phyloP scores from a whole-genome alignment of 2,888 invertebrate genomes.

The Cecidostiba fungosa region DNA sequence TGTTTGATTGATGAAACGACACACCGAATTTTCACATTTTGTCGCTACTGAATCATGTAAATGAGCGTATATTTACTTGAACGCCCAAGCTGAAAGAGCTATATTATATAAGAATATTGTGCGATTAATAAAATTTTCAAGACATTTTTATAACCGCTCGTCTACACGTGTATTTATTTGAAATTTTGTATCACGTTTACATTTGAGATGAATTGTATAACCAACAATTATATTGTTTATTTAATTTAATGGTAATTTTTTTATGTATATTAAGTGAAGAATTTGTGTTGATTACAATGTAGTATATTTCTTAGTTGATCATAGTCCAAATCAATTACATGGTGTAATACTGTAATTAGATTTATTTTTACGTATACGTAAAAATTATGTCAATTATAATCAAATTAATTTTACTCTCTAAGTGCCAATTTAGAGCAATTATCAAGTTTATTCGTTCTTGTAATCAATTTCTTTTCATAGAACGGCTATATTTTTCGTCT shows the following conservation, averaged over 20 bases:
- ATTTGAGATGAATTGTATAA: conserved; percentile 47
- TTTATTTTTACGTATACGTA: conserved; percentile 25
- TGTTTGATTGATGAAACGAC: conserved; percentile 52
- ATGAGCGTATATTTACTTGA: conserved; percentile 55
- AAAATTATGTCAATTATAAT: conserved; percentile 58
- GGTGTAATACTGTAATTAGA: conserved; percentile 31
- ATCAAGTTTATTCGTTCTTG: conserved; percentile 40
- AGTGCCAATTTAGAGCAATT: conserved; percentile 61
- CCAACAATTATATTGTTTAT: conserved; percentile 53
- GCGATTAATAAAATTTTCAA: conserved; percentile 69
- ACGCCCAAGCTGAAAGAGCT: conserved; percentile 61
- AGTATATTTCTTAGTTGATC: conserved; percentile 41
- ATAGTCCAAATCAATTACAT: conserved; percentile 32
- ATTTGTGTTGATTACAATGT: conserved; percentile 41
- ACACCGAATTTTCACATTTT: conserved; percentile 60
- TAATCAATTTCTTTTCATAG: conserved; percentile 50
- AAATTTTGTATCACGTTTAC: conserved; percentile 47
- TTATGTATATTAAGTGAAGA: conserved; percentile 41
- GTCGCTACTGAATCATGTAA: conserved; percentile 53
- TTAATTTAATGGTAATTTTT: conserved; percentile 47
- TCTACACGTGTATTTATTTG: conserved; percentile 59
- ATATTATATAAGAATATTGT: conserved; percentile 63
- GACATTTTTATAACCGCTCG: conserved; percentile 65
- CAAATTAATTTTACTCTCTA: conserved; percentile 62
- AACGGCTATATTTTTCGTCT: conserved; percentile 47